Evolutionary conservation across 2,113 vertebrate genomes (phyloP), one percentile per base, ranked within the genome.

Genomic region (Arenaria interpres): DNA sequence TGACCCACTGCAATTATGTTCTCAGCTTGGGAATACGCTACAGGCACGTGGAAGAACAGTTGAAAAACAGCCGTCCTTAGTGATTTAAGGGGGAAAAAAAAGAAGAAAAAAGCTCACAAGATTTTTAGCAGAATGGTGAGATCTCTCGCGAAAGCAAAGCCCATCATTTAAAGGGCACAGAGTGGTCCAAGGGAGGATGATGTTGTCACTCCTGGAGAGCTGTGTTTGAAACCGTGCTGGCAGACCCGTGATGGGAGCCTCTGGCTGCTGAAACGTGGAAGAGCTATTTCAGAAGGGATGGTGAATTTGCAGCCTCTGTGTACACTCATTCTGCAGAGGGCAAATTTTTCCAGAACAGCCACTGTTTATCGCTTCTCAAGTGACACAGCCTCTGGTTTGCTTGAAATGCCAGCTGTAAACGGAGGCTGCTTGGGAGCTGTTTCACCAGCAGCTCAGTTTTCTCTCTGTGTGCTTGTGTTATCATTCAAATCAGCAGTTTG

Each of bases 161-260:
- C 22, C 53, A 90, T 21, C 1, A 10, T 57, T 88, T 77, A 89
- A 93, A 86, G 24, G 60, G 63, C 83, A 95, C 2, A 9, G 35
- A 14, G 30, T 39, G 15, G 59, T 68, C 46, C 14, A 54, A 57
- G 76, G 35, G 39, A 62, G 7, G 6, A 82, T 28, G 64, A 39
- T 5, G 17, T 24, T 66, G 62, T 78, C 15, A 25, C 48, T 39
- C 28, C 18, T 50, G 46, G 51, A 66, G 28, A 33, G 30, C 33
- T 57, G 39, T 43, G 51, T 48, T 20, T 62, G 50, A 95, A 93
- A 48, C 27, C 2, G 3, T 32, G 41, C 15, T 46, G 60, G 30
- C 15, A 57, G 3, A 2, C 24, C 57, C 1, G 2, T 64, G 53
- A 71, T 0, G 0, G 46, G 8, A 84, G 45, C n/a, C 14, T 71